phyloP scores from a whole-genome alignment of 53 echinoderm and acorn worm genomes.

The Crossaster papposus region DNA sequence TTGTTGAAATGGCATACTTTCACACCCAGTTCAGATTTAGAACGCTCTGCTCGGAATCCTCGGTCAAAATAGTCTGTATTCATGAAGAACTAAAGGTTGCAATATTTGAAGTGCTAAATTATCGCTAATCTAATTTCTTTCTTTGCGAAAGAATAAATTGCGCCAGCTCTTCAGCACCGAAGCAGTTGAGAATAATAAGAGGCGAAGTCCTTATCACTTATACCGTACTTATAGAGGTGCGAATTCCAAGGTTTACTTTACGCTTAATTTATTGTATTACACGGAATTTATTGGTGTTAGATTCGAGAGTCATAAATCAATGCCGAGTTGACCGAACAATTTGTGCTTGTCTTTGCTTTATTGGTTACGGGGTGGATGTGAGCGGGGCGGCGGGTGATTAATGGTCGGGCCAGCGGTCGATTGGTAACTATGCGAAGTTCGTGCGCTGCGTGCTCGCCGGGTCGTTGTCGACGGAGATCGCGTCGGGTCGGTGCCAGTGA shows the following conservation, averaged over 20 bases:
- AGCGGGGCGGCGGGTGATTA: constrained; percentile 2
- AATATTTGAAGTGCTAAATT: background rate
- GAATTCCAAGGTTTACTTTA: background rate
- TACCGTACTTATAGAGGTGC: background rate
- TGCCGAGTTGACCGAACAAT: background rate
- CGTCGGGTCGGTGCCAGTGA: constrained; percentile 43
- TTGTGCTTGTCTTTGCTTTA: constrained; percentile 2
- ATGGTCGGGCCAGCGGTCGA: constrained; percentile 12
- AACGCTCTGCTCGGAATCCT: background rate
- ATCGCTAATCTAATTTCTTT: background rate
- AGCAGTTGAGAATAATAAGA: background rate
- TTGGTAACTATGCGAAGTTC: background rate
- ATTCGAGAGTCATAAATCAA: constrained; percentile 27
- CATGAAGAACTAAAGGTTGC: background rate
- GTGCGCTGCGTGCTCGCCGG: background rate
- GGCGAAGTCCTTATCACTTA: background rate
- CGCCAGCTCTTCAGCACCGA: background rate
- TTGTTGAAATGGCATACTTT: too few species aligned
- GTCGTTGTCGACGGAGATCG: background rate
- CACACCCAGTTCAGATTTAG: too few species aligned
- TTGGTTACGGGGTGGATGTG: background rate
- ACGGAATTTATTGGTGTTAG: constrained; percentile 14
- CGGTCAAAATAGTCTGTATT: background rate
- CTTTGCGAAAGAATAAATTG: background rate
- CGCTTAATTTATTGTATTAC: background rate